Evolutionary conservation across 2,888 invertebrate genomes (phyloP).

Genomic region (Trypoxylon attenuatum): DNA sequence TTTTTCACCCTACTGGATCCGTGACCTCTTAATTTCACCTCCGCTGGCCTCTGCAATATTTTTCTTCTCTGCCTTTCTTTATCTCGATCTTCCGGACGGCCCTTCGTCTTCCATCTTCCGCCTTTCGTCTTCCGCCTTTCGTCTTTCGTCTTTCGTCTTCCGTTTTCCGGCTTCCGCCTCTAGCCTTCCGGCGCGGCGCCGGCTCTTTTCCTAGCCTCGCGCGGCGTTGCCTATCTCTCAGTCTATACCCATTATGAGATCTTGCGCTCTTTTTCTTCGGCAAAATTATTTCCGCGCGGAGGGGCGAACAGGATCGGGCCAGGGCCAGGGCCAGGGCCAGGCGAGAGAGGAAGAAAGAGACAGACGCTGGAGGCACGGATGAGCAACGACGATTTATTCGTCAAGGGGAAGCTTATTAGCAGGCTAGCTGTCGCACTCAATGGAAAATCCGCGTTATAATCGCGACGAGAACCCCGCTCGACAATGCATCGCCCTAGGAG

Average conservation of each 20-base stretch:
- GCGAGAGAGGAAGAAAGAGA: too few relatives aligned
- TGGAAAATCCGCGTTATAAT: constrained; percentile 9
- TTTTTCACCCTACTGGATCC: constrained; percentile 10
- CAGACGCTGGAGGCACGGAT: not conserved
- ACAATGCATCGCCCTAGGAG: not conserved
- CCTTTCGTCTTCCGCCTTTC: not conserved
- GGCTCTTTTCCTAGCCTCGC: not conserved
- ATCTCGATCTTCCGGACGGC: constrained; percentile 2
- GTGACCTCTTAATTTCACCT: constrained; percentile 31
- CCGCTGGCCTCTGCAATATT: constrained; percentile 14
- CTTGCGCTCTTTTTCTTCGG: constrained; percentile 3
- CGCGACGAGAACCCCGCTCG: not conserved
- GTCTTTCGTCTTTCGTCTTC: not conserved
- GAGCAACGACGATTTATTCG: constrained; percentile 9
- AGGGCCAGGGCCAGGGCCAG: too few relatives aligned
- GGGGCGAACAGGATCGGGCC: too few relatives aligned
- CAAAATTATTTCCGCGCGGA: constrained; percentile 30
- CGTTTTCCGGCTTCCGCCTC: not conserved
- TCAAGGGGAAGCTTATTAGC: constrained; percentile 18
- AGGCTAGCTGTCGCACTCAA: constrained; percentile 18
- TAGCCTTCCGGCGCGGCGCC: not conserved
- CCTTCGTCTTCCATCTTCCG: not conserved
- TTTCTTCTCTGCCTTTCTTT: constrained; percentile 11
- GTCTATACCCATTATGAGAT: constrained; percentile 10
- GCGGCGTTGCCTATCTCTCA: constrained; percentile 3